Base-by-base conservation (phyloP, 2,888 invertebrate genomes). In the Reticulitermes lucifugus region DNA sequence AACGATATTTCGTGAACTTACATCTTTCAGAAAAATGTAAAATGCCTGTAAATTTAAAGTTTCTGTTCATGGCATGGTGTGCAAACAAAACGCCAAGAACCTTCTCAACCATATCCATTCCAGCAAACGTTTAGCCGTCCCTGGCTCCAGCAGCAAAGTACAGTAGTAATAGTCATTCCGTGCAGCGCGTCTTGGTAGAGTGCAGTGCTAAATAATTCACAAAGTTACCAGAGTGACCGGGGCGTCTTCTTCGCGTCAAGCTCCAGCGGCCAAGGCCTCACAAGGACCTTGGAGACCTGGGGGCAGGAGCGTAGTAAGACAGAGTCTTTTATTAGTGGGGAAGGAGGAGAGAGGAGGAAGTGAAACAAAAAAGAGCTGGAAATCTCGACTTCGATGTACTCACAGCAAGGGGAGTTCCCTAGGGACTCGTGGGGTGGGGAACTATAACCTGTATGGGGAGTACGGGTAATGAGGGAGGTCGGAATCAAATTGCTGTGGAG, bases 261-360 rank as follows among this genome's bases (percentile, higher is more conserved):
- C 65, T 85, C 73, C 85, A 65, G 59, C 59, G 85, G 77, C 83
- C 85, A 85, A 85, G 85, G 85, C n/a, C 79, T 83, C 85, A 79
- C 83, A 83, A 79, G 85, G 83, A 83, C 85, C 81, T 83, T 82
- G 82, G 81, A 73, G 70, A 59, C 85, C 59, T 51, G 35, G 59
- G 60, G 83, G 82, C 82, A 29, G 29, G 82, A 43, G 77, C 65
- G 35, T 18, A 25, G 51, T 21, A 35, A 51, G 25, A 75, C 59
- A 60, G 80, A 85, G 73, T 84, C 80, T 81, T 85, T 75, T 85
- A 85, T 85, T 85, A 85, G 81, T 85, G 70, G 73, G n/a, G 79
- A 85, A 29, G 51, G 79, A 79, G 46, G 79, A 51, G n/a, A n/a
- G 9, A 75, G 75, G 41, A 75, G 10, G 35, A 80, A 10, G 43